These are phyloP conservation scores for Melieria crassipennis DNA, from an alignment of 2,888 invertebrate species.

Conservation along the genomic window DNA sequence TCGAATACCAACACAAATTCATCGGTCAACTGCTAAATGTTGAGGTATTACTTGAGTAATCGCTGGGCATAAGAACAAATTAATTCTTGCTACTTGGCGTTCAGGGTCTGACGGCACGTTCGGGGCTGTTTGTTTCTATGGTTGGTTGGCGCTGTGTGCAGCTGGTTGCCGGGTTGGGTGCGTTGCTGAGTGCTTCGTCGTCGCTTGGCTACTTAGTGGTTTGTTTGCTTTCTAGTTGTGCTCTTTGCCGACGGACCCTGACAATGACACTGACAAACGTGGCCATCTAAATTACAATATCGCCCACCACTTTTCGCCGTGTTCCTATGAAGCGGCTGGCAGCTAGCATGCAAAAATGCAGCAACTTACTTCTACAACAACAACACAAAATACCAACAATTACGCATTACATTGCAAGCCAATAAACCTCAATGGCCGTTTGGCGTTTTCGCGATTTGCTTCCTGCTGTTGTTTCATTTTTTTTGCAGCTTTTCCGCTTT, in stretches of 20 bases:
- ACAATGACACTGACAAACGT: slow-evolving; percentile 16
- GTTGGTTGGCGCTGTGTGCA: too few relatives aligned
- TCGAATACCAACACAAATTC: too few relatives aligned
- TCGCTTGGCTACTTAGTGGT: too few relatives aligned
- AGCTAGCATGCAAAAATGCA: background rate
- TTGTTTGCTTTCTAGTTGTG: too few relatives aligned
- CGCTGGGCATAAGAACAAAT: too few relatives aligned
- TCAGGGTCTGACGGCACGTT: too few relatives aligned
- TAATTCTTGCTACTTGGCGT: too few relatives aligned
- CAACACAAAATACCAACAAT: background rate
- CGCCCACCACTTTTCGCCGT: background rate
- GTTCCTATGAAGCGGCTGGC: background rate
- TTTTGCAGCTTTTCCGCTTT: background rate
- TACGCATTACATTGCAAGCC: background rate
- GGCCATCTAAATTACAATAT: background rate
- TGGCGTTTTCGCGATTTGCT: slow-evolving; percentile 12
- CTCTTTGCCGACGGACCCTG: slow-evolving; percentile 5
- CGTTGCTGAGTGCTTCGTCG: too few relatives aligned
- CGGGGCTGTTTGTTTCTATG: too few relatives aligned
- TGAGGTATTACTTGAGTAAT: too few relatives aligned
- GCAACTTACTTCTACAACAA: background rate
- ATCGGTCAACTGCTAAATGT: too few relatives aligned
- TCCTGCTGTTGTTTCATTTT: slow-evolving; percentile 5
- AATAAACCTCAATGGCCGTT: background rate
- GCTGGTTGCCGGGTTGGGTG: too few relatives aligned